Base-by-base conservation (phyloP, 2,888 invertebrate genomes). In the Rhamnusium bicolor region DNA sequence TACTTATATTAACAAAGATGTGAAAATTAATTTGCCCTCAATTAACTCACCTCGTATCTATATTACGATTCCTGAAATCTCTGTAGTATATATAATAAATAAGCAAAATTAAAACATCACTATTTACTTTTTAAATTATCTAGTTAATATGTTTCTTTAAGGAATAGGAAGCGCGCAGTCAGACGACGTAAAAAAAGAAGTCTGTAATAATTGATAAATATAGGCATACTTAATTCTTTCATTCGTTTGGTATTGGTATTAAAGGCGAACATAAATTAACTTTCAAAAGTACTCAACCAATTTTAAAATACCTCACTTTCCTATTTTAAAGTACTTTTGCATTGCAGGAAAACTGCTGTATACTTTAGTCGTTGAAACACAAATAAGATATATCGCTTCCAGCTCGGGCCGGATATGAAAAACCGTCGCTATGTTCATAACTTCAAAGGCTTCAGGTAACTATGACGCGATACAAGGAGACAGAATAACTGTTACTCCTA, bases 361-460 rank as follows among this genome's bases (percentile, higher is more conserved):
- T 61, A 40, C 61, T 62, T 29, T 62, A 46, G 16, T 61, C 12
- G 49, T 69, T 62, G 29, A 29, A 61, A 21, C 51, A 60, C 21
- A 69, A 40, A 49, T 29, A 62, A 71, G 29, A 65, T 40, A 49
- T 65, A 65, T 71, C 53, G 32, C 65, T 60, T 14, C 32, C 18
- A 70, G 47, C 71, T 24, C 24, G 12, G 18, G 18, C 46, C 46
- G 32, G 46, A 46, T 65, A 65, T 71, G 65, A 60, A 71, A 71
- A 71, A 65, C 66, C 21, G 29, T 27, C 32, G 5, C 56, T 51
- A n/a, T 53, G 46, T 46, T 19, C 21, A 54, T 18, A 49, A 71
- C 60, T 65, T 71, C 60, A 71, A 71, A 71, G 65, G 56, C 2
- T 71, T 71, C 71, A 54, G 21, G 66, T 54, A 66, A 66, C 66